Evolutionary conservation across 92 coral and sea anemone species (phyloP).

Genomic region (Pocillopora grandis): DNA sequence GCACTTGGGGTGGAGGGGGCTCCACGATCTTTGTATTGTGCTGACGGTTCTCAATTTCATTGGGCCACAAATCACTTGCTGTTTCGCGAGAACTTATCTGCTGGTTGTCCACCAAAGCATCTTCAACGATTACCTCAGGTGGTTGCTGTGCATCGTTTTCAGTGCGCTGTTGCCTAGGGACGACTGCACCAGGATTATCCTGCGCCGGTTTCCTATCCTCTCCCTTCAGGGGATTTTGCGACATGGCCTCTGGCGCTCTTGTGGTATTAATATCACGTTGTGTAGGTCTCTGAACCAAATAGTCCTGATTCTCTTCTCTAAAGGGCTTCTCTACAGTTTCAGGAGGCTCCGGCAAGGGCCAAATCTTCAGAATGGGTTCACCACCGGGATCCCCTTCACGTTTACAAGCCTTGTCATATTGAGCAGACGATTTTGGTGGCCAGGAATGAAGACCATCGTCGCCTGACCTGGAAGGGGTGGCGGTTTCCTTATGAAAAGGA

Average conservation of each 20-base stretch:
- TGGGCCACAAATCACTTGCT: neutral
- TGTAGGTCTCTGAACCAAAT: constrained; percentile 4
- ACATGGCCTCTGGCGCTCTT: neutral
- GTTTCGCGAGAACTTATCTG: neutral
- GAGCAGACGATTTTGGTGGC: constrained; percentile 87
- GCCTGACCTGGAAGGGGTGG: constrained; percentile 5
- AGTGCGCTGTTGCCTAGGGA: neutral
- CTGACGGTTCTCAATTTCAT: neutral
- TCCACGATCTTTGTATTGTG: neutral
- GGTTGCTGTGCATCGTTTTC: neutral
- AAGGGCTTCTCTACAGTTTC: constrained; percentile 49
- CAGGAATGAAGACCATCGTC: constrained; percentile 84
- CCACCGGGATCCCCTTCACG: constrained; percentile 14
- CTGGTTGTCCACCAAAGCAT: neutral
- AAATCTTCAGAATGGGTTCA: constrained; percentile 63
- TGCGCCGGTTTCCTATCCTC: neutral
- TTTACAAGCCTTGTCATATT: constrained; percentile 32
- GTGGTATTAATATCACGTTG: neutral
- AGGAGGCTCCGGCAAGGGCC: constrained; percentile 95
- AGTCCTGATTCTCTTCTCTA: neutral
- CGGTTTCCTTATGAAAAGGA: neutral
- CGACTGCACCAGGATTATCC: constrained; percentile 4
- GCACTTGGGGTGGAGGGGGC: neutral
- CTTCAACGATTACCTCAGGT: neutral
- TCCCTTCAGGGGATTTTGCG: neutral